Evolutionary conservation across 2,113 vertebrate genomes (phyloP).

Genomic region (Mugil cephalus): DNA sequence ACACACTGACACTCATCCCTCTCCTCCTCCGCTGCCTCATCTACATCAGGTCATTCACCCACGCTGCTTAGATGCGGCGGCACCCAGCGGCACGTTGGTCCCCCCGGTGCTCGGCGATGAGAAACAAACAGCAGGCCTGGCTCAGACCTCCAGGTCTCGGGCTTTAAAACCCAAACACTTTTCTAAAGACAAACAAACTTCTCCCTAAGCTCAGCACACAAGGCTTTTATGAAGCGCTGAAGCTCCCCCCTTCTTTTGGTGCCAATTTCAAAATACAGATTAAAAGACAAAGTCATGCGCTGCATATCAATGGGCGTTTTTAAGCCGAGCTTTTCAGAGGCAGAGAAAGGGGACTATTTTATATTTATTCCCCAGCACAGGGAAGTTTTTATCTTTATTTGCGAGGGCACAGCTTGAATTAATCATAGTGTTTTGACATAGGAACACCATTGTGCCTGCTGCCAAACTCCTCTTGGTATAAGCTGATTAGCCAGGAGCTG

Average conservation of each 20-base stretch:
- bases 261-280: conserved; percentile 69
- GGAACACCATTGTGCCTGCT: conserved; percentile 54
- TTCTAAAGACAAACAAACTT: conserved; percentile 60
- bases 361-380: conserved; percentile 31
- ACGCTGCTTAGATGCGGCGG: conserved; percentile 17
- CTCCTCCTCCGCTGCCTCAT: conserved; percentile 13
- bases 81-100: conserved; percentile 11
- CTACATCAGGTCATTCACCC: conserved; percentile 53
- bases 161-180: conserved; percentile 30
- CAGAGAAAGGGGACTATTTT: conserved; percentile 51
- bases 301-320: conserved; percentile 68
- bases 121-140: conserved; percentile 48
- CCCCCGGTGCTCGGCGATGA: conserved; percentile 15
- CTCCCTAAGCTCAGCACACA: conserved; percentile 43
- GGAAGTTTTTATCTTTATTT: conserved; percentile 66
- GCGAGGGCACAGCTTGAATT: conserved; percentile 70
- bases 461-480: conserved; percentile 57
- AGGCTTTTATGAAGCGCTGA: conserved; percentile 49
- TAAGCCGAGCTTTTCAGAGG: conserved; percentile 60
- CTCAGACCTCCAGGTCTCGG: conserved; percentile 35
- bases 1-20: background rate
- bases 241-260: conserved; percentile 45
- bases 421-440: conserved; percentile 70
- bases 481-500: conserved; percentile 67
- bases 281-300: conserved; percentile 64